A percentile compares a stretch with the other conserved stretches of the same genome.
Evolutionary conservation across 2,797 vertebrate genomes (phyloP).

Genomic region (Lutjanus campechanus): DNA sequence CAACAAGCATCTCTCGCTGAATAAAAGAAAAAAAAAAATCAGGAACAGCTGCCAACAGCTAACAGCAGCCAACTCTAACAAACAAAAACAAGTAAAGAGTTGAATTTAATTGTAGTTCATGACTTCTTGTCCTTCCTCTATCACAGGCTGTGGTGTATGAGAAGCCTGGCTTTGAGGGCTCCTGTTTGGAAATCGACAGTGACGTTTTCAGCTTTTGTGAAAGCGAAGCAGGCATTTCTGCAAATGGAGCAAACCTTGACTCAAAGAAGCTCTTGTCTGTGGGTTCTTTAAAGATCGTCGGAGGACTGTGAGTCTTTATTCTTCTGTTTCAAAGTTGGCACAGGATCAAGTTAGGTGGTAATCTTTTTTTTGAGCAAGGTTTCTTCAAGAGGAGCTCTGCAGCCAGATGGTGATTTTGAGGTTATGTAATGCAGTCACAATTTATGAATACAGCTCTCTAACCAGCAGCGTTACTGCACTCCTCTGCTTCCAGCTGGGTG

Average conservation of each 20-base stretch:
- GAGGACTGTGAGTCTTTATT: conserved; percentile 91
- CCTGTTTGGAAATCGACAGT: conserved; percentile 86
- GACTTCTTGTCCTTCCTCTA: background rate
- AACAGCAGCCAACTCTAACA: too few relatives aligned
- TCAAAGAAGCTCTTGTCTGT: conserved; percentile 74
- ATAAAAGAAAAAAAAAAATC: background rate
- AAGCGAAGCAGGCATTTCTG: conserved; percentile 37
- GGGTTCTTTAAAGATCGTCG: conserved; percentile 91
- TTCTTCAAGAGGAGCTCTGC: background rate
- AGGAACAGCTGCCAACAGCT: too few relatives aligned
- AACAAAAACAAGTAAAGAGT: conserved; percentile 1
- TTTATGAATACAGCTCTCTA: conserved; percentile 9
- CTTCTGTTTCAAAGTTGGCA: background rate
- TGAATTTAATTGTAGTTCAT: background rate
- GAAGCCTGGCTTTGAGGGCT: conserved; percentile 90
- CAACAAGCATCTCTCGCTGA: background rate
- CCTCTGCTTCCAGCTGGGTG: conserved; percentile 89
- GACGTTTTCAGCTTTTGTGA: conserved; percentile 84
- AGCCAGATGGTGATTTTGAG: conserved; percentile 23
- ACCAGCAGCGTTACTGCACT: background rate
- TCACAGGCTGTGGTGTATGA: conserved; percentile 90
- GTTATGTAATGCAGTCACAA: background rate
- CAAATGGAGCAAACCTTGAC: conserved; percentile 45
- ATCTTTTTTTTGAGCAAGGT: background rate
- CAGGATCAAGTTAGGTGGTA: background rate